A percentile compares a stretch with the other conserved stretches of the same genome.
These are phyloP conservation scores for Coremacera marginata DNA, from an alignment of 2,888 invertebrate genomes.

Conservation along the genomic window DNA sequence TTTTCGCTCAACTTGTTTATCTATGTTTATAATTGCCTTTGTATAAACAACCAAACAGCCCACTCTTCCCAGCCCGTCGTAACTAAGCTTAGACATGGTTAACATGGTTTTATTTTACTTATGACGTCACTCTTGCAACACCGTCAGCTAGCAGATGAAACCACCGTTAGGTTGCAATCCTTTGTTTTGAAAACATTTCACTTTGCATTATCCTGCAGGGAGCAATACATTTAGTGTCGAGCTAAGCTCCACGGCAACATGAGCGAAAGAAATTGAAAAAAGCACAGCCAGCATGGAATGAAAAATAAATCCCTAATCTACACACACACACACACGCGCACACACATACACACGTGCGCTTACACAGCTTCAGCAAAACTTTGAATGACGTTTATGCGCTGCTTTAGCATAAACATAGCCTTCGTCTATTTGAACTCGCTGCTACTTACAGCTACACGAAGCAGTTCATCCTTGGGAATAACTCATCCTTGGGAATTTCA, in stretches of 20 bases:
- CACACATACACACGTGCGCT: neutral
- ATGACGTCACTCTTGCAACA: too few relatives aligned
- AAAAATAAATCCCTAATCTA: neutral
- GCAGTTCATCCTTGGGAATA: neutral
- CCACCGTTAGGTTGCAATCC: neutral
- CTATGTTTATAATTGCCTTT: too few relatives aligned
- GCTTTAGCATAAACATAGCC: neutral
- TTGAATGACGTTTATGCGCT: too few relatives aligned
- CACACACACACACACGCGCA: neutral
- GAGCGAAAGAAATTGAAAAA: neutral
- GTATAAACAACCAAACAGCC: too few relatives aligned
- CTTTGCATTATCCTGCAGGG: constrained; percentile 5
- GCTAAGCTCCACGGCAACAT: neutral
- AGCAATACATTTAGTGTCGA: neutral
- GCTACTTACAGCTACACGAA: neutral
- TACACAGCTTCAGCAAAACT: too few relatives aligned
- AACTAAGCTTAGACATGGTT: too few relatives aligned
- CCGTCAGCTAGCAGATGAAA: neutral
- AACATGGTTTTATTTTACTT: too few relatives aligned
- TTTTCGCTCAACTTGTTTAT: too few relatives aligned
- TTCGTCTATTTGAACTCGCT: neutral
- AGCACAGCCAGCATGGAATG: neutral
- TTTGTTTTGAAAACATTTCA: constrained; percentile 8
- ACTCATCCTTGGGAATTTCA: neutral
- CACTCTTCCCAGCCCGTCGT: too few relatives aligned